phyloP scores from a whole-genome alignment of 2,888 invertebrate species.

The Falcaria lacertinaria region DNA sequence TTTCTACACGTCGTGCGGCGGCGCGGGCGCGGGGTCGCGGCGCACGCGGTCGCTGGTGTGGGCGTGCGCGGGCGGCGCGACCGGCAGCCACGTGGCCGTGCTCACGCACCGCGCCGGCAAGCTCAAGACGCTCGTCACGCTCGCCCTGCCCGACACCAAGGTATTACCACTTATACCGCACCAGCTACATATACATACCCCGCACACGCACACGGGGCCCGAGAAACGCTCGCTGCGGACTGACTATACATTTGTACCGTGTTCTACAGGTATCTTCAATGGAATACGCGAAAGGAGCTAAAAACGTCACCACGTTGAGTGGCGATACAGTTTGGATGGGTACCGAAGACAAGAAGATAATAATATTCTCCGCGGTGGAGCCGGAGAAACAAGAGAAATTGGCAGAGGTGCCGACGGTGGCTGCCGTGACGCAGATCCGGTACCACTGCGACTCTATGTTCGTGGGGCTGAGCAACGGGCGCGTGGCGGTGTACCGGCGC shows the following conservation, averaged over 20 bases:
- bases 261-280: conserved; percentile 83
- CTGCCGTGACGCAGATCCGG: conserved; percentile 87
- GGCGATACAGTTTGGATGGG: conserved; percentile 95
- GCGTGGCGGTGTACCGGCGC: conserved; percentile 85
- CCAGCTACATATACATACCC: too few relatives aligned
- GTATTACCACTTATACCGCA: conserved; percentile 35
- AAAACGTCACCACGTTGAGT: conserved; percentile 66
- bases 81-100: conserved; percentile 86
- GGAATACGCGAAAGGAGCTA: conserved; percentile 89
- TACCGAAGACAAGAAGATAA: conserved; percentile 89
- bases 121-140: conserved; percentile 86
- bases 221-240: neutral
- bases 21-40: conserved; percentile 71
- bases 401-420: conserved; percentile 83
- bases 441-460: conserved; percentile 93
- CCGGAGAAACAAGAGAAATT: conserved; percentile 91
- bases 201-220: too few relatives aligned
- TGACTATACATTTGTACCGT: neutral
- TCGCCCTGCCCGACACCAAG: conserved; percentile 89
- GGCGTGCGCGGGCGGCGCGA: conserved; percentile 92
- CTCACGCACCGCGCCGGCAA: conserved; percentile 87
- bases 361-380: conserved; percentile 91
- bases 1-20: conserved; percentile 85
- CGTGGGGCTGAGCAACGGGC: conserved; percentile 90
- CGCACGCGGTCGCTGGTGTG: conserved; percentile 91